Evolutionary conservation across 64 coral and sea anemone species (phyloP), one percentile per base, ranked within the genome.

Genomic region (Orbicella faveolata): DNA sequence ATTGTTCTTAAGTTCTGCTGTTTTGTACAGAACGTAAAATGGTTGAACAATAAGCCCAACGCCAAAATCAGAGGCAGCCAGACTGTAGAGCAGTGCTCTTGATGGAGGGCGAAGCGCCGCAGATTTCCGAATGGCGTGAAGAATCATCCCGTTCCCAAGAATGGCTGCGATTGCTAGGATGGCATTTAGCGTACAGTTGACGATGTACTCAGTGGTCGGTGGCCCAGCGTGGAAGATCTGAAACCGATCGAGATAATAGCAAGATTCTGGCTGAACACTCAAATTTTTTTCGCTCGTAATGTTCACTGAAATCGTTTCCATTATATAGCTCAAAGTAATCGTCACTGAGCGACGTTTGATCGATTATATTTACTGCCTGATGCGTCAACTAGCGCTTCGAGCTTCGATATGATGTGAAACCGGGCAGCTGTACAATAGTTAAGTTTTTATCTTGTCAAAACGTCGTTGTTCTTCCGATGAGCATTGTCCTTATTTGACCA

Each of bases 31-130:
- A 14, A 93, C 77, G 33, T 93, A 93, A 33, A 93, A 87, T 1
- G 92, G 92, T 18, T 94, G 92, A 41, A 94, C 92, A 20, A 83
- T 69, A 4, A 84, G 34, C 11, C 92, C 92, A 9, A 94, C 92
- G 10, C 70, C 70, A 19, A 94, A 25, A 55, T 94, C 92, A 15
- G 92, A 65, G 34, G 81, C 35, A 26, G 79, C 87, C 3, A 94
- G 73, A 5, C 79, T 78, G 23, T 73, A 89, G 15, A 94, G 57
- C 72, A 90, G 19, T 2, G 80, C 55, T 17, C 81, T 80, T 1
- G 92, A 84, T 0, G 92, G 78, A 2, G 86, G 81, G 18, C 87
- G 77, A 39, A 93, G 69, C 16, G 87, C 80, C 8, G 36, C 19
- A 21, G 77, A 82, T 62, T 75, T 93, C 2, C 73, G 59, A 7